phyloP scores from a whole-genome alignment of 1,140 invertebrate genomes.

The Aphelinus certus region DNA sequence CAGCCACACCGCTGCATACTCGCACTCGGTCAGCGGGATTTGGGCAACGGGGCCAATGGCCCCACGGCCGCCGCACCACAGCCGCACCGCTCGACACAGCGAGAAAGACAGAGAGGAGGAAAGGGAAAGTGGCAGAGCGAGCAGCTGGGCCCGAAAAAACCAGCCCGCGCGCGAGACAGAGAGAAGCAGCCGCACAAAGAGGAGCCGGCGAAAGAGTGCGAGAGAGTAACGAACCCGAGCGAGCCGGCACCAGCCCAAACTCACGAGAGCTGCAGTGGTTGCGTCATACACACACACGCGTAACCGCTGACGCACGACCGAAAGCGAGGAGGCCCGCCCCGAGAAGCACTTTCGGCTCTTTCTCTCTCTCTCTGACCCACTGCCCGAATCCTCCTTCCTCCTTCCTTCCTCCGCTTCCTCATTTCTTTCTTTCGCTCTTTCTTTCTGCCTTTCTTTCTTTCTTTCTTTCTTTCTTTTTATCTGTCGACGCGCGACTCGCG shows the following conservation, averaged over 20 bases:
- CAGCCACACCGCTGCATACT: too few relatives aligned
- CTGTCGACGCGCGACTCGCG: too few relatives aligned
- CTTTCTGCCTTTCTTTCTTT: background rate
- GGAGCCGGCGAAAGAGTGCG: background rate
- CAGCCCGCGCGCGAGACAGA: background rate
- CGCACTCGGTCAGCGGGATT: too few relatives aligned
- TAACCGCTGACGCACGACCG: background rate
- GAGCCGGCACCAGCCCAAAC: too few relatives aligned
- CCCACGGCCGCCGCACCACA: too few relatives aligned
- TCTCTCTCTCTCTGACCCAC: conserved; percentile 16
- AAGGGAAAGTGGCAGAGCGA: conserved; percentile 39
- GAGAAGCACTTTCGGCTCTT: conserved; percentile 4
- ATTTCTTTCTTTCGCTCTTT: background rate
- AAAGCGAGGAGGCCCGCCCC: background rate
- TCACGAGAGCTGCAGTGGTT: conserved; percentile 17
- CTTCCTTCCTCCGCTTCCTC: background rate
- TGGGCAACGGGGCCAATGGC: too few relatives aligned
- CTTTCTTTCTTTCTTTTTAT: conserved; percentile 10
- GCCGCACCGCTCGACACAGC: too few relatives aligned
- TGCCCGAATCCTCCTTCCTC: background rate
- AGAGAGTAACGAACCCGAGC: too few relatives aligned
- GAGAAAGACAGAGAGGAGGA: conserved; percentile 1
- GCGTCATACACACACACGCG: conserved; percentile 2
- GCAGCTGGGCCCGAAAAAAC: conserved; percentile 16
- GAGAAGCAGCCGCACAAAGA: background rate